Conservation (phyloP, 53 echinoderm and acorn worm species). For the Luidia sarsii region DNA sequence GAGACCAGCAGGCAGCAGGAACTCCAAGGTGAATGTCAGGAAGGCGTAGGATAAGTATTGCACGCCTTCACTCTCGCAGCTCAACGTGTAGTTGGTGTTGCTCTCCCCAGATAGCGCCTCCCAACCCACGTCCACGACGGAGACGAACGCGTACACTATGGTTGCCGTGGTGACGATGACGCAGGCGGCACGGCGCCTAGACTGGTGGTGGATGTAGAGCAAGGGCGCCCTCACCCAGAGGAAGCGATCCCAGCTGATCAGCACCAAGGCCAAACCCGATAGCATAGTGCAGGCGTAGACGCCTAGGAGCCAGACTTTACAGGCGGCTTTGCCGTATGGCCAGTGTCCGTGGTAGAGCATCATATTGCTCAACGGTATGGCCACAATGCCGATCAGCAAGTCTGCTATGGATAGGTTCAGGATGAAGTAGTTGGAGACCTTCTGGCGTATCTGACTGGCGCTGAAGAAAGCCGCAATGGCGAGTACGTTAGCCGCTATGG, state of each 20-base stretch:
- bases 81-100: slow-evolving; percentile 20
- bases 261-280: slow-evolving; percentile 30
- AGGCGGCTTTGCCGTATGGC: slow-evolving; percentile 41
- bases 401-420: slow-evolving; percentile 50
- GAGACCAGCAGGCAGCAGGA: slow-evolving; percentile 13
- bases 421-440: slow-evolving; percentile 52
- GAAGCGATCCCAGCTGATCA: slow-evolving; percentile 54
- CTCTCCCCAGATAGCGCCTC: background rate
- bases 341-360: slow-evolving; percentile 42
- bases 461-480: slow-evolving; percentile 26
- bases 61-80: slow-evolving; percentile 33
- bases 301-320: slow-evolving; percentile 36
- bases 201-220: slow-evolving; percentile 21
- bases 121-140: slow-evolving; percentile 18
- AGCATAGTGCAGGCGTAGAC: slow-evolving; percentile 14
- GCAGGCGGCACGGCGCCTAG: slow-evolving; percentile 12
- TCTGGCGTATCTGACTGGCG: slow-evolving; percentile 19
- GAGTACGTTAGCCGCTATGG: slow-evolving; percentile 27
- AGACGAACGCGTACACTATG: slow-evolving; percentile 2
- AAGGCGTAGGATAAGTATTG: slow-evolving; percentile 13
- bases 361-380: slow-evolving; percentile 35
- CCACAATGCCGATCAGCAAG: slow-evolving; percentile 22
- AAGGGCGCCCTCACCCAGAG: slow-evolving; percentile 36
- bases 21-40: slow-evolving; percentile 29
- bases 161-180: background rate